These are phyloP conservation scores for Phenganax marumi DNA, from an alignment of 92 coral and sea anemone species.

Conservation along the genomic window DNA sequence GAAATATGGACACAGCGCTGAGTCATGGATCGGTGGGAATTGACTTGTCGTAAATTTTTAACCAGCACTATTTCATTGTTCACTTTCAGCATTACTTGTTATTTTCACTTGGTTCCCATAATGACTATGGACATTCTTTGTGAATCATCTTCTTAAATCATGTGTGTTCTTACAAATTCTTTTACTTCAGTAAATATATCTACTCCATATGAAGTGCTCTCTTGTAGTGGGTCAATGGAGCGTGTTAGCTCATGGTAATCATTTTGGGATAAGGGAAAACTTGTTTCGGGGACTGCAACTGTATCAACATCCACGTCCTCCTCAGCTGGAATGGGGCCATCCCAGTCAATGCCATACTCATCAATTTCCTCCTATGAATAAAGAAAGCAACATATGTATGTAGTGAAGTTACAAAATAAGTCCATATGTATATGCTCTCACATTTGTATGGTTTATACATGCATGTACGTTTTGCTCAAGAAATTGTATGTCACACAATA, in stretches of 20 bases:
- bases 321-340: conserved; percentile 53
- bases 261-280: conserved; percentile 13
- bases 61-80: too few relatives aligned
- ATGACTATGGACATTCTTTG: not conserved
- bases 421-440: not conserved
- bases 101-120: too few relatives aligned
- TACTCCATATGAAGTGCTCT: conserved; percentile 49
- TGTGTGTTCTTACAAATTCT: conserved; percentile 25
- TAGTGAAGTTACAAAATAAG: not conserved
- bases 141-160: not conserved
- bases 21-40: conserved; percentile 18
- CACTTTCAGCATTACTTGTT: too few relatives aligned
- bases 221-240: conserved; percentile 41
- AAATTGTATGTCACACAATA: not conserved
- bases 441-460: not conserved
- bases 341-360: conserved; percentile 55
- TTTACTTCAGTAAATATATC: conserved; percentile 46
- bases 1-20: conserved; percentile 22
- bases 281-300: conserved; percentile 50
- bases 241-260: conserved; percentile 34
- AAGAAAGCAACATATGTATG: not conserved
- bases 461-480: not conserved
- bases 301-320: not conserved
- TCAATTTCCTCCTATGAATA: conserved; percentile 46
- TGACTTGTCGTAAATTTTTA: not conserved